Evolutionary conservation across 2,113 vertebrate species (phyloP), one percentile per base, ranked within the genome.

Genomic region (Nibea albiflora): DNA sequence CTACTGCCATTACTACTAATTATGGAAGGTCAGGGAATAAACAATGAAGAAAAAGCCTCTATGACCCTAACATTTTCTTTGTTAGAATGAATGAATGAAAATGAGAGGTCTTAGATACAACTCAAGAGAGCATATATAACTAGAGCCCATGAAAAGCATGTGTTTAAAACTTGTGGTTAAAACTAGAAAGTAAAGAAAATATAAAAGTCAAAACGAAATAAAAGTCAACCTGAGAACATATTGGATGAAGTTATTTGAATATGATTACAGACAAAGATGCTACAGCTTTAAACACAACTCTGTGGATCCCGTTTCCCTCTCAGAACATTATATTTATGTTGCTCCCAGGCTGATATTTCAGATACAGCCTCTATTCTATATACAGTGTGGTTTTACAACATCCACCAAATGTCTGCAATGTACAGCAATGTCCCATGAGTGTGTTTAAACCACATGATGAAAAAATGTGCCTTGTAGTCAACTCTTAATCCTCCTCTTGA

Each of bases 401-500:
- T 66, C 69, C 17, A 72, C 52, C 49, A 31, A 61, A 77, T 63
- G 4, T 49, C 64, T 81, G 52, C 22, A n/a, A 79, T 78, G 61
- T 80, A 39, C 24, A 67, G 22, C 19, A 12, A 52, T 15, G 46
- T 78, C 79, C 72, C 76, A 74, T 12, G 28, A 44, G 75, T 2
- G 22, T 61, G 16, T 61, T 76, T 42, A 81, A 87, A 86, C 44
- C 73, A 35, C 26, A 65, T 53, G 42, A 26, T 60, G 2, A 76
- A 63, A 75, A 76, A n/a, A 56, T 68, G 2, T 24, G 7, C 12
- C 50, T n/a, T 56, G 4, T 26, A 31, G 17, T 49, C 35, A 9
- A 8, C 53, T 75, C 42, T 44, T 52, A 1, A 64, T 76, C 17
- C 11, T 68, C 11, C 11, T 50, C 44, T 77, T 68, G 49, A 74